Evolutionary conservation across 2,888 invertebrate species (phyloP), one percentile per base, ranked within the genome.

Genomic region (Stegophylla sp.): DNA sequence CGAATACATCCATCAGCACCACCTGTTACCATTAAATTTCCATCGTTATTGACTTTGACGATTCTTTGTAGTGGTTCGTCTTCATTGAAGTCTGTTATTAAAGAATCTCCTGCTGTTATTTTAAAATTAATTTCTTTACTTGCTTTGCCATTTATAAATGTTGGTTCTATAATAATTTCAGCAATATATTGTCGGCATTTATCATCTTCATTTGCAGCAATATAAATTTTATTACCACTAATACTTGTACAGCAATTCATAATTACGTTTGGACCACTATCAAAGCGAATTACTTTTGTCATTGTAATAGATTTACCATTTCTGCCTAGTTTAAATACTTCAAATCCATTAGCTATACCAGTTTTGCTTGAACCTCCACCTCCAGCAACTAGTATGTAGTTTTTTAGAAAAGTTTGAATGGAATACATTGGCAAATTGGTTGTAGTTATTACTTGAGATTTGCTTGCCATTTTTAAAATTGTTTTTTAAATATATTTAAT

Each of bases 291-390:
- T 82, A 96, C 92, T 88, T 96, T 95, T 86, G 95, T 93, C 0
- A 95, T 95, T 81, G 94, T 89, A 86, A 95, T 94, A 84, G 91
- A 91, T 48, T 89, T 90, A 41, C 95, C 95, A 88, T 95, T 92
- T 86, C 94, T 93, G 81, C 92, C 93, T 75, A 97, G 87, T 87
- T 97, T 96, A 88, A 94, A 97, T 85, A 97, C 94, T 90, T 97
- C 97, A 88, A 99, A 95, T 87, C 96, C 96, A 90, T 99, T 99
- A 53, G 94, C 93, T 81, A 99, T 95, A 77, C 99, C 99, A 66
- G 98, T 98, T 87, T 97, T 97, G 20, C 97, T 93, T 53, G 95
- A 93, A 82, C 99, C 98, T 82, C 98, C 99, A 77, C 98, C 98
- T 77, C 98, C 99, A 83, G 95, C 98, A 69, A 99, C 96, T 83